Base-by-base conservation (phyloP, 1,140 invertebrate species). In the Diachasma alloeum region DNA sequence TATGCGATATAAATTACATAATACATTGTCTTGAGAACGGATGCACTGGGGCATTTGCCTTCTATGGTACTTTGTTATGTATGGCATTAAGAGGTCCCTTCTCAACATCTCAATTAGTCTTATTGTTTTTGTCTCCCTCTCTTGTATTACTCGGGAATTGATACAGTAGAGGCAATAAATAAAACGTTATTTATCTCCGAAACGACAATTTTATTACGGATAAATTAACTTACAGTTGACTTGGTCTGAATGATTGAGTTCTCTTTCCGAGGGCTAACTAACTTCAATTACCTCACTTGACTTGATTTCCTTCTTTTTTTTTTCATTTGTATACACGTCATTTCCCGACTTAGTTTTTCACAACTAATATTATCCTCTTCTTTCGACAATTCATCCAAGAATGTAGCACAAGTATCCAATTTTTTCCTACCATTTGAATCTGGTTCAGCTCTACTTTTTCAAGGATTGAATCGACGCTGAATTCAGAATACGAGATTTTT, bases 1-100 rank as follows among this genome's bases (percentile, higher is more conserved):
- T 74, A 37, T n/a, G 72, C 72, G 74, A 78, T 76, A 78, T 79
- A 78, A 76, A 66, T 85, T 85, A 82, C 81, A 78, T 81, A 85
- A 85, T 44, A 26, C 56, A 37, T 10, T 63, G 53, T 66, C 74
- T 75, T 81, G 74, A 79, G 77, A 82, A 70, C 74, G 48, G 67
- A 75, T 75, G 63, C 36, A 4, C 22, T 44, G 59, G 46, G 36
- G 37, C 15, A 5, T 74, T 73, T 42, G n/a, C 31, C 5, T 63
- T 53, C 22, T 56, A 22, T 42, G 15, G 19, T 70, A 6, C 19
- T 59, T 75, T 10, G 24, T 74, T 67, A 31, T 39, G n/a, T n/a
- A n/a, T n/a, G n/a, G 8, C 4, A 17, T 13, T 48, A 48, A 48
- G 17, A 48, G 13, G 46, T 48, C 46, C 46, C 46, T 48, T 48